phyloP scores from a whole-genome alignment of 2,797 vertebrate genomes.

The Argya squamiceps region DNA sequence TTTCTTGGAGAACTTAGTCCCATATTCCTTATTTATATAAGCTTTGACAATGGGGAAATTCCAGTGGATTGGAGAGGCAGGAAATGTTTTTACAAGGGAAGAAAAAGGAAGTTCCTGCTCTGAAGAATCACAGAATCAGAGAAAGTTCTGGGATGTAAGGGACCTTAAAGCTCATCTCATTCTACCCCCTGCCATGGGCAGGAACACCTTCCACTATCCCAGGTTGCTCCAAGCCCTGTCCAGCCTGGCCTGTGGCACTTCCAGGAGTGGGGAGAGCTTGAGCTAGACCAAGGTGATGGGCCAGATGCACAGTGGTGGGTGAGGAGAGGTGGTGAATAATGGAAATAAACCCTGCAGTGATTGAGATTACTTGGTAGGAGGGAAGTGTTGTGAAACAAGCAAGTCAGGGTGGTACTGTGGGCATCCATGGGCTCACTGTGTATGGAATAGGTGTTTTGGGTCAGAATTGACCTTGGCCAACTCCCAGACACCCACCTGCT shows the following conservation, averaged over 20 bases:
- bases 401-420: background rate
- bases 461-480: background rate
- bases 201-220: background rate
- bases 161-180: background rate
- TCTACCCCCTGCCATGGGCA: background rate
- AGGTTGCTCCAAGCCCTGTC: fast-evolving
- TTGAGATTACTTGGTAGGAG: background rate
- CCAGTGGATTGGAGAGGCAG: background rate
- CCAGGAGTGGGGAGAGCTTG: background rate
- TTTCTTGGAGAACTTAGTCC: background rate
- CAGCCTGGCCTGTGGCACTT: background rate
- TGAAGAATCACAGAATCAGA: background rate
- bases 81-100: background rate
- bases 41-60: background rate
- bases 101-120: background rate
- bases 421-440: background rate
- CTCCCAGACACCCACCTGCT: background rate
- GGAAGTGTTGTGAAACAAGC: background rate
- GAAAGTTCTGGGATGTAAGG: background rate
- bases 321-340: background rate
- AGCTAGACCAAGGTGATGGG: background rate
- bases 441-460: background rate
- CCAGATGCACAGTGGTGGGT: background rate
- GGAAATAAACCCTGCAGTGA: background rate
- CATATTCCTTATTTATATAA: background rate